Conservation (phyloP, 2,888 invertebrate species). For the Oscheius sp. region DNA sequence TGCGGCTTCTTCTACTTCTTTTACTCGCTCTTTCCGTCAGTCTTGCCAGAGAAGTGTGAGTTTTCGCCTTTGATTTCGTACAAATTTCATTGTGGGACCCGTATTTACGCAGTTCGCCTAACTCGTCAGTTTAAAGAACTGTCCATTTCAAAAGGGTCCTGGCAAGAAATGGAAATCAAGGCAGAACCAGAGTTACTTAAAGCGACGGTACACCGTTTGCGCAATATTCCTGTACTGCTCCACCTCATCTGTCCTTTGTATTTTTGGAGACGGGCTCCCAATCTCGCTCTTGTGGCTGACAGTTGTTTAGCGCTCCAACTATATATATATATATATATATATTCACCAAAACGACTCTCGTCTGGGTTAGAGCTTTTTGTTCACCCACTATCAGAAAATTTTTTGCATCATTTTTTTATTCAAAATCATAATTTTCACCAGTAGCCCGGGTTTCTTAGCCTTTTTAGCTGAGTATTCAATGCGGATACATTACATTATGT, state of each 20-base stretch:
- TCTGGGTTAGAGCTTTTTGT: too few species aligned
- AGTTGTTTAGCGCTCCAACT: too few species aligned
- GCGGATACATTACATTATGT: too few species aligned
- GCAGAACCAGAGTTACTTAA: too few species aligned
- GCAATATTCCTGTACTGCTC: not conserved
- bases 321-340: too few species aligned
- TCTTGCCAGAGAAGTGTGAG: conserved; percentile 14
- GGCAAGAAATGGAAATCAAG: too few species aligned
- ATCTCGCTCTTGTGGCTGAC: too few species aligned
- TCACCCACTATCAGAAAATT: not conserved
- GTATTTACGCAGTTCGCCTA: not conserved
- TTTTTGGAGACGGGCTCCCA: not conserved
- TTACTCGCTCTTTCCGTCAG: not conserved
- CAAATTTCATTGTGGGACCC: not conserved
- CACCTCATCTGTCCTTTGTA: not conserved
- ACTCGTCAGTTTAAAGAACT: not conserved
- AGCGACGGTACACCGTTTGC: too few species aligned
- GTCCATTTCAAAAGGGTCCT: too few species aligned
- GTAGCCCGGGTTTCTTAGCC: too few species aligned
- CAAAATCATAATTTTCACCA: not conserved
- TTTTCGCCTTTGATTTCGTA: not conserved
- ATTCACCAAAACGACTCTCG: too few species aligned
- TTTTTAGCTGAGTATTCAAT: too few species aligned
- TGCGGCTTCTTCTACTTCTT: conserved; percentile 3
- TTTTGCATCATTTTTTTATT: not conserved